These are phyloP conservation scores for Tyto alba DNA, from an alignment of 2,113 vertebrate genomes.

Conservation along the genomic window DNA sequence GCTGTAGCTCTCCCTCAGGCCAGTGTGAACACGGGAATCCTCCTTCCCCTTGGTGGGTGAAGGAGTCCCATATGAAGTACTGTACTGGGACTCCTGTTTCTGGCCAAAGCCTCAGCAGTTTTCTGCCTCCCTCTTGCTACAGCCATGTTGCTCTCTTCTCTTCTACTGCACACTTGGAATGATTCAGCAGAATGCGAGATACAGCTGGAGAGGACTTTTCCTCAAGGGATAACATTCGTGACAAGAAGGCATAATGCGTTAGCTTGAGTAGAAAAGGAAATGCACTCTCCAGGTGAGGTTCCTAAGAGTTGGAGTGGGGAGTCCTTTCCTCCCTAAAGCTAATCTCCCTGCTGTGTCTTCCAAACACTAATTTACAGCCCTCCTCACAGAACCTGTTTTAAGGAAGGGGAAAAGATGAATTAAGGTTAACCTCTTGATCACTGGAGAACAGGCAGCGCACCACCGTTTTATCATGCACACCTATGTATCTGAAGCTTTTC, in stretches of 20 bases:
- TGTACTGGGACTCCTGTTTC: neutral
- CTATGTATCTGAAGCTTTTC: neutral
- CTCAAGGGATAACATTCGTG: neutral
- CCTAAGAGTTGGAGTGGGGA: neutral
- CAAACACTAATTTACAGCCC: slow-evolving; percentile 33
- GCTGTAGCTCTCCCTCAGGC: neutral
- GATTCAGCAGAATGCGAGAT: neutral
- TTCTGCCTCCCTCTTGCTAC: neutral
- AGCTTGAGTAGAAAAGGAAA: slow-evolving; percentile 10
- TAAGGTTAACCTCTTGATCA: slow-evolving; percentile 15
- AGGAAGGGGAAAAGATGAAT: slow-evolving; percentile 17
- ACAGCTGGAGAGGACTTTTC: neutral
- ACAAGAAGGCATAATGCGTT: neutral
- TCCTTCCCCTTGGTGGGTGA: neutral
- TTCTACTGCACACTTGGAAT: neutral
- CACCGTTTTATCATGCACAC: neutral
- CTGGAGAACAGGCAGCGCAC: neutral
- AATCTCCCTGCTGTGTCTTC: slow-evolving; percentile 6
- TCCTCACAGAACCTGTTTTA: slow-evolving; percentile 26
- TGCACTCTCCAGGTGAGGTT: neutral
- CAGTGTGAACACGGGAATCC: neutral
- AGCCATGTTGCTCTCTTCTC: neutral
- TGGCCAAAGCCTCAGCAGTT: neutral
- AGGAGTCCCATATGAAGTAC: neutral
- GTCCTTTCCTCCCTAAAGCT: slow-evolving; percentile 14